phyloP scores from a whole-genome alignment of 2,888 invertebrate species.

The Ennomos erosarius region DNA sequence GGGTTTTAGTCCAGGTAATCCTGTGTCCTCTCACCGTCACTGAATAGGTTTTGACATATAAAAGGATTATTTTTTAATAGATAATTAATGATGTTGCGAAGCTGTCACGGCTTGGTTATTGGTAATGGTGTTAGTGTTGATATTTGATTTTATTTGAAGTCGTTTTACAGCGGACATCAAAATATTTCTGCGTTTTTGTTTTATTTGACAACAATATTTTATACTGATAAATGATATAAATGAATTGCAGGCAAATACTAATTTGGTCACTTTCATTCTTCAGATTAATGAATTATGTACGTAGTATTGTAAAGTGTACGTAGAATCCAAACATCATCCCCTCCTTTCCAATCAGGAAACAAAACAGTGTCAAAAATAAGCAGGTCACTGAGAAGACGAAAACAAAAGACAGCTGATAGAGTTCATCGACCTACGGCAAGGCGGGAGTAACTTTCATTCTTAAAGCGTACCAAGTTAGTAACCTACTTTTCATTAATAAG shows the following conservation, averaged over 20 bases:
- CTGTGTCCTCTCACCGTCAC: slow-evolving; percentile 69
- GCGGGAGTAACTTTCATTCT: slow-evolving; percentile 84
- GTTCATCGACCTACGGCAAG: slow-evolving; percentile 83
- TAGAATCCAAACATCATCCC: not conserved
- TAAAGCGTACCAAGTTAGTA: slow-evolving; percentile 83
- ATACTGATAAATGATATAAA: too few relatives aligned
- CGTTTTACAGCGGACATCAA: slow-evolving; percentile 2
- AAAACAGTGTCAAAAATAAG: slow-evolving; percentile 29
- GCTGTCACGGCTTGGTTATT: slow-evolving; percentile 54
- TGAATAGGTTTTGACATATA: slow-evolving; percentile 79
- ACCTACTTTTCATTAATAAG: slow-evolving; percentile 86
- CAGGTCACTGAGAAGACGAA: slow-evolving; percentile 62
- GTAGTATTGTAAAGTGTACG: not conserved
- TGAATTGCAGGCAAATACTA: too few relatives aligned
- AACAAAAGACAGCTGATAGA: slow-evolving; percentile 81
- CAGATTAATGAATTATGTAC: too few relatives aligned
- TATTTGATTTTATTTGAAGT: slow-evolving; percentile 45
- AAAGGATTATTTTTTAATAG: slow-evolving; percentile 83
- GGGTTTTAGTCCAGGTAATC: slow-evolving; percentile 81
- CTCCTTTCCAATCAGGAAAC: slow-evolving; percentile 18
- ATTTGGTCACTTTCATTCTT: too few relatives aligned
- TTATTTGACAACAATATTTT: too few relatives aligned
- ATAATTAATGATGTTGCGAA: slow-evolving; percentile 78
- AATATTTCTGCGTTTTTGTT: too few relatives aligned
- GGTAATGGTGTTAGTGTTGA: slow-evolving; percentile 40